These are phyloP conservation scores for Hymenochirus boettgeri DNA, from an alignment of 2,113 vertebrate genomes.

Conservation along the genomic window DNA sequence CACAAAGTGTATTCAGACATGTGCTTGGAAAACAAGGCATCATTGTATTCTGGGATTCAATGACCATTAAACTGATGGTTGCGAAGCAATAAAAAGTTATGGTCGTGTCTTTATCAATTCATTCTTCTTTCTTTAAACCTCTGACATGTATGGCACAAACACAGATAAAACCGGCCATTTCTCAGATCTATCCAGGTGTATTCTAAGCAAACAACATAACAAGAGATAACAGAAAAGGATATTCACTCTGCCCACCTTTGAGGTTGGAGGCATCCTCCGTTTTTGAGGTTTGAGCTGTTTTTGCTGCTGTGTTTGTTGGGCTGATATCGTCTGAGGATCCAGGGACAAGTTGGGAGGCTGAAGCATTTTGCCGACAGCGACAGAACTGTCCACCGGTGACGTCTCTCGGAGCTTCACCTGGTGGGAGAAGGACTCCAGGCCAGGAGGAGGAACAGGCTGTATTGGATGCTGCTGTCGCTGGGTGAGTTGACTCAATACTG, in stretches of 20 bases:
- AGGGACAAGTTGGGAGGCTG: conserved; percentile 60
- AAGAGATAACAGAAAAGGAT: too few relatives aligned
- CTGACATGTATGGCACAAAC: too few relatives aligned
- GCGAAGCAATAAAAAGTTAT: too few relatives aligned
- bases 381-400: conserved; percentile 55
- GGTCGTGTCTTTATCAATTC: too few relatives aligned
- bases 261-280: conserved; percentile 74
- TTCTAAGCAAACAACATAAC: too few relatives aligned
- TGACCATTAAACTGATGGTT: too few relatives aligned
- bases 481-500: conserved; percentile 85
- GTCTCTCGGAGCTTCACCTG: conserved; percentile 61
- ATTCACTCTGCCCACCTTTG: conserved; percentile 81
- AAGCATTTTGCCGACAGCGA: conserved; percentile 65
- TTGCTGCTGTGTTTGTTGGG: conserved; percentile 63
- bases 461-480: conserved; percentile 72
- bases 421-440: conserved; percentile 70
- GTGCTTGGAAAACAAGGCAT: conserved; percentile 25
- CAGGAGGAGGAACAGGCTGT: conserved; percentile 58
- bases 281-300: conserved; percentile 81
- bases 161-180: too few relatives aligned
- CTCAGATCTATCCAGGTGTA: too few relatives aligned
- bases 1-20: conserved; percentile 17
- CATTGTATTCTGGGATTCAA: conserved; percentile 29
- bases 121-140: too few relatives aligned
- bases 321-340: conserved; percentile 55